Conservation (phyloP, 2,888 invertebrate genomes). For the Zygothrica quintamaculata region DNA sequence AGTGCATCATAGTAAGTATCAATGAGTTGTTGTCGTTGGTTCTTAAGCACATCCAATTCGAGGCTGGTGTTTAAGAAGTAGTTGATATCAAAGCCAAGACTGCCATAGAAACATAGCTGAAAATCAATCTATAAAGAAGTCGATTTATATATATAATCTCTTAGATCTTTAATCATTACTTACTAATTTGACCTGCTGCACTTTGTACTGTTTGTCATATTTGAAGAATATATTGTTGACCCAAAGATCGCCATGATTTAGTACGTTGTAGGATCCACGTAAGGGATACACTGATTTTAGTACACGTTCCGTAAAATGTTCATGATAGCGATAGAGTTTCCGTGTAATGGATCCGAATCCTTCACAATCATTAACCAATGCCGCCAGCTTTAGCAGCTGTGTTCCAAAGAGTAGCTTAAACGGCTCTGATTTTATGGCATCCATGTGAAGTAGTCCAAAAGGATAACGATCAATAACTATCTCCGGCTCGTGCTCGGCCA, state of each 20-base stretch:
- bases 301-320: slow-evolving; percentile 78
- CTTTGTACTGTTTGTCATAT: slow-evolving; percentile 67
- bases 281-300: slow-evolving; percentile 76
- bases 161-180: slow-evolving; percentile 44
- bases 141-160: background rate
- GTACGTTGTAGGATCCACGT: slow-evolving; percentile 80
- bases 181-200: slow-evolving; percentile 84
- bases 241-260: slow-evolving; percentile 86
- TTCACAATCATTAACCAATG: slow-evolving; percentile 64
- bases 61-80: slow-evolving; percentile 84
- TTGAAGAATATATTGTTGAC: slow-evolving; percentile 86
- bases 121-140: slow-evolving; percentile 81
- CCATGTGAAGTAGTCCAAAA: slow-evolving; percentile 78
- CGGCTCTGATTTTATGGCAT: slow-evolving; percentile 77
- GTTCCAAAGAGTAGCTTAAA: slow-evolving; percentile 81
- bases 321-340: slow-evolving; percentile 77
- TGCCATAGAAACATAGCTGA: slow-evolving; percentile 83
- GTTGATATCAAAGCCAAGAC: slow-evolving; percentile 83
- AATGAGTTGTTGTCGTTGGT: slow-evolving; percentile 73
- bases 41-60: slow-evolving; percentile 73
- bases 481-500: slow-evolving; percentile 83
- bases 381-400: slow-evolving; percentile 78
- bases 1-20: slow-evolving; percentile 72
- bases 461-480: slow-evolving; percentile 72
- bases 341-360: slow-evolving; percentile 67